Percentiles rank a stretch among this genome's conserved stretches.
Evolutionary conservation across 2,797 vertebrate species (phyloP).

Genomic region (Amniataba percoides): DNA sequence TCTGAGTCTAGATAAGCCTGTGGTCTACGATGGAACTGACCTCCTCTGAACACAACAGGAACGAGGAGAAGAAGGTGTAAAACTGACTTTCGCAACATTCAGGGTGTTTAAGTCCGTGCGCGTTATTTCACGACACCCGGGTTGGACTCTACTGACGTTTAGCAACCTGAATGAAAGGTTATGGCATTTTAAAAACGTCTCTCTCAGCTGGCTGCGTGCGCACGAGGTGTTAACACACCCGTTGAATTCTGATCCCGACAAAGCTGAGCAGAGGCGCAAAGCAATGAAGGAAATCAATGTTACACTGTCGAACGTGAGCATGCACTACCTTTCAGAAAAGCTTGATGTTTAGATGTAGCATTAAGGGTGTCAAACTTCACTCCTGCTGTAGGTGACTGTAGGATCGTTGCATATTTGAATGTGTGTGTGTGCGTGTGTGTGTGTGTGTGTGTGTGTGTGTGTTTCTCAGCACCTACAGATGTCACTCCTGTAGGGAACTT

Average conservation of each 20-base stretch:
- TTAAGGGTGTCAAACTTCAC: conserved; percentile 7
- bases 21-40: conserved; percentile 91
- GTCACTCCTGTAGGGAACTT: not conserved
- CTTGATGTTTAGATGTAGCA: conserved; percentile 40
- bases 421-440: not conserved
- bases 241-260: conserved; percentile 11
- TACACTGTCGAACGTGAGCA: conserved; percentile 37
- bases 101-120: not conserved
- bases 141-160: not conserved
- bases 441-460: no score
- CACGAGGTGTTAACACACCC: not conserved
- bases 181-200: conserved; percentile 35
- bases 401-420: conserved; percentile 29
- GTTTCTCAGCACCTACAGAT: not conserved
- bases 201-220: conserved; percentile 8
- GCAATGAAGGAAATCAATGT: conserved; percentile 19
- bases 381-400: conserved; percentile 4
- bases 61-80: conserved; percentile 22
- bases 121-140: conserved; percentile 14
- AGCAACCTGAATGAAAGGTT: conserved; percentile 45
- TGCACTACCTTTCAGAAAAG: conserved; percentile 48
- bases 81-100: conserved; percentile 23
- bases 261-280: conserved; percentile 14
- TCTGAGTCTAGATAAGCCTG: conserved; percentile 88
- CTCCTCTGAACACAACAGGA: conserved; percentile 75